Conservation (phyloP, 2,888 invertebrate species). For the Mythimna impura region DNA sequence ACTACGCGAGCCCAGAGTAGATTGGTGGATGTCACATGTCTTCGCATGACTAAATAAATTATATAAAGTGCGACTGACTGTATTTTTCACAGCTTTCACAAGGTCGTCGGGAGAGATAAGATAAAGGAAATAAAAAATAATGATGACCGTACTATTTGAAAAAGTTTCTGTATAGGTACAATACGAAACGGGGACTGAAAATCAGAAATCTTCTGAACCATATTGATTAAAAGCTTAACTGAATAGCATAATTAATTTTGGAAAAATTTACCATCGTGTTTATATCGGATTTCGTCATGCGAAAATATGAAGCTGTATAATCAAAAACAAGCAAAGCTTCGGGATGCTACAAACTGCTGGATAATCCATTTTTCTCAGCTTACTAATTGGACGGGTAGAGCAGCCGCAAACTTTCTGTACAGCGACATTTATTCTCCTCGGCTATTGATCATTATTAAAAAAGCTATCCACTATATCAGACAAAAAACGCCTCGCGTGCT, state of each 20-base stretch:
- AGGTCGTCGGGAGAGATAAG: too few species aligned
- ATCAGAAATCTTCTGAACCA: not conserved
- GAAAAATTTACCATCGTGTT: too few species aligned
- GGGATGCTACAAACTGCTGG: conserved; percentile 45
- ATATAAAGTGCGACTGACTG: too few species aligned
- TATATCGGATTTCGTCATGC: too few species aligned
- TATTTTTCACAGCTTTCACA: too few species aligned
- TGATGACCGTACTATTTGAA: not conserved
- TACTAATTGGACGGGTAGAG: conserved; percentile 47
- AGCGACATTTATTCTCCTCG: conserved; percentile 24
- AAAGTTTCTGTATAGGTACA: too few species aligned
- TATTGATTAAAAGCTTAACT: not conserved
- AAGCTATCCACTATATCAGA: conserved; percentile 15
- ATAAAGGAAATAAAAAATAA: too few species aligned
- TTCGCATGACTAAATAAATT: too few species aligned
- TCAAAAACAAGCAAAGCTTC: conserved; percentile 18
- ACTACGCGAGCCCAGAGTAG: too few species aligned
- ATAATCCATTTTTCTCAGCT: conserved; percentile 55
- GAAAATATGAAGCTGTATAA: conserved; percentile 7
- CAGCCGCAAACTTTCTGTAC: conserved; percentile 38
- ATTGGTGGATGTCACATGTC: too few species aligned
- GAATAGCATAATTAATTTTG: not conserved
- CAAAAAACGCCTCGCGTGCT: too few species aligned
- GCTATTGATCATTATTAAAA: conserved; percentile 46
- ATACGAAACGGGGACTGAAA: not conserved